Conservation (phyloP, 2,113 vertebrate genomes). For the Corythaeola cristata region DNA sequence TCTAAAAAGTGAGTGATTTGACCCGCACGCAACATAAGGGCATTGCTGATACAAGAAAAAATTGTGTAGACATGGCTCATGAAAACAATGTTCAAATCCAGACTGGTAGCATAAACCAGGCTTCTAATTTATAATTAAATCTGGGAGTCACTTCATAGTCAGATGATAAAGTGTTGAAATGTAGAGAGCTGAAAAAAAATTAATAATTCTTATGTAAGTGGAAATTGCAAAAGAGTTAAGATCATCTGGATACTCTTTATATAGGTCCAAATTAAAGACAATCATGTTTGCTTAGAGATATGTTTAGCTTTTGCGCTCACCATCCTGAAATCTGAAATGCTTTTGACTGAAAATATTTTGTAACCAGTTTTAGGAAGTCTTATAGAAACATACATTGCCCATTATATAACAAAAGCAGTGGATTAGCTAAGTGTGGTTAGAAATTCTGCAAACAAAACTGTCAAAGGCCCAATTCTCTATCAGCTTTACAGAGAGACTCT, state of each 20-base stretch:
- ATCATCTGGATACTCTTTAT: not conserved
- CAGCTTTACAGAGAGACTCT: not conserved
- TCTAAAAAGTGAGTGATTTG: not conserved
- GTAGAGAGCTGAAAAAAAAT: not conserved
- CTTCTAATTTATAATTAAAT: conserved; percentile 25
- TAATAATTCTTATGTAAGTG: not conserved
- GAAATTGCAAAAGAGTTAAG: not conserved
- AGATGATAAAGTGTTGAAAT: conserved; percentile 19
- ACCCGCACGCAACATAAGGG: not conserved
- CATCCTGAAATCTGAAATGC: not conserved
- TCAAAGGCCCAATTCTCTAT: not conserved
- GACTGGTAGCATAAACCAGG: not conserved
- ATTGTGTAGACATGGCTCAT: not conserved
- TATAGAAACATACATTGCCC: not conserved
- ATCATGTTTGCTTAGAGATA: not conserved
- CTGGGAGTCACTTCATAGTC: not conserved
- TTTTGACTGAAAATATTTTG: not conserved
- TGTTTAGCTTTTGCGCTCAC: not conserved
- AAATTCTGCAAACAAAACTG: not conserved
- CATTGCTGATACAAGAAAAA: not conserved
- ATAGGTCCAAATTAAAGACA: not conserved
- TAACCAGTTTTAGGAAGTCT: not conserved
- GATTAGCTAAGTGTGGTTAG: not conserved
- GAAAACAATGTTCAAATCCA: not conserved
- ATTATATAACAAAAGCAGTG: not conserved